These are phyloP conservation scores for Pagrus major DNA, from an alignment of 2,113 vertebrate species.

Conservation along the genomic window DNA sequence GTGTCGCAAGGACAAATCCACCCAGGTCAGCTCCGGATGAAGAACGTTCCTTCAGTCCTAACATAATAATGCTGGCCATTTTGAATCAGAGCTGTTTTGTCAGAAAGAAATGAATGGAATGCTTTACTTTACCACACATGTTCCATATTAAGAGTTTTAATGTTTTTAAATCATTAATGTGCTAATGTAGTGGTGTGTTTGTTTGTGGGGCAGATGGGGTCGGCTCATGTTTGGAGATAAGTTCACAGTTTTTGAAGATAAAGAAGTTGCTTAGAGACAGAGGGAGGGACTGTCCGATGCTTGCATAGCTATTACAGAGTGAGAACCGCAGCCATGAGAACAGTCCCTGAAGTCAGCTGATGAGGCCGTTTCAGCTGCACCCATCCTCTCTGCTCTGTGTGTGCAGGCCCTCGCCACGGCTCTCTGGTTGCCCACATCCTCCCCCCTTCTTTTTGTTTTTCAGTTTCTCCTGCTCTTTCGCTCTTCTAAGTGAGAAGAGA, in stretches of 20 bases:
- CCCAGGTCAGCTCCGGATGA: slow-evolving; percentile 85
- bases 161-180: background rate
- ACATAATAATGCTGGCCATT: background rate
- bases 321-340: slow-evolving; percentile 74
- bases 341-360: slow-evolving; percentile 70
- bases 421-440: slow-evolving; percentile 73
- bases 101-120: slow-evolving; percentile 34
- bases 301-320: slow-evolving; percentile 57
- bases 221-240: background rate
- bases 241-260: slow-evolving; percentile 38
- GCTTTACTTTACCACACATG: background rate
- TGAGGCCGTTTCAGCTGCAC: slow-evolving; percentile 68
- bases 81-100: background rate
- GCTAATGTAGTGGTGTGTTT: background rate
- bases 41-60: background rate
- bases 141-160: background rate
- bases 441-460: slow-evolving; percentile 55
- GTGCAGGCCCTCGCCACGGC: slow-evolving; percentile 64
- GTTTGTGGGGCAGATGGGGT: background rate
- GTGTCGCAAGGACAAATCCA: slow-evolving; percentile 89
- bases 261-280: slow-evolving; percentile 5
- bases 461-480: slow-evolving; percentile 62
- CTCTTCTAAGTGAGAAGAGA: slow-evolving; percentile 45
- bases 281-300: slow-evolving; percentile 49
- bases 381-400: slow-evolving; percentile 67